Conservation (phyloP, 2,888 invertebrate species). For the Silvanus unidentatus region DNA sequence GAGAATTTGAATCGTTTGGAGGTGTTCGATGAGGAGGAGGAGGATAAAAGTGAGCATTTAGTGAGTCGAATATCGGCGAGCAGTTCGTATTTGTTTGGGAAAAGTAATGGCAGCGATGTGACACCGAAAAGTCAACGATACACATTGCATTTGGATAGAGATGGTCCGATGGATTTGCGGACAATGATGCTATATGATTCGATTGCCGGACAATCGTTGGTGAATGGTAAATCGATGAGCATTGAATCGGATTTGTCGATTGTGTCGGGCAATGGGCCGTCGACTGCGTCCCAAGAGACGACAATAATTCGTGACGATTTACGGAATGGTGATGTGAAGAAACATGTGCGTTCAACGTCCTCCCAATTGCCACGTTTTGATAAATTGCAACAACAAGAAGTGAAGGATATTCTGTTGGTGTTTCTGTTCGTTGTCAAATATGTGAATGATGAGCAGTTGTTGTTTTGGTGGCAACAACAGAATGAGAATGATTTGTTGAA, state of each 20-base stretch:
- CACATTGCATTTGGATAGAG: constrained; percentile 68
- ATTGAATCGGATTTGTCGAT: constrained; percentile 70
- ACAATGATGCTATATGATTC: constrained; percentile 69
- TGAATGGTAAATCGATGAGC: constrained; percentile 72
- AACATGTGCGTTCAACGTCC: constrained; percentile 41
- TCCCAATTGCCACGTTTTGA: constrained; percentile 60
- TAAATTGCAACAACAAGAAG: constrained; percentile 70
- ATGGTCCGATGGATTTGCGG: constrained; percentile 68
- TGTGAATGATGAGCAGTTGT: constrained; percentile 79
- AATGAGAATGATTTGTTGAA: constrained; percentile 73
- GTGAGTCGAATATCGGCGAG: constrained; percentile 53
- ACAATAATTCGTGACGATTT: constrained; percentile 50
- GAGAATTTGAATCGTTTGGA: constrained; percentile 78
- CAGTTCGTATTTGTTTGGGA: constrained; percentile 53
- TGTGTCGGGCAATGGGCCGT: constrained; percentile 58
- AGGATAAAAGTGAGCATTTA: constrained; percentile 39
- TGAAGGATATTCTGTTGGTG: constrained; percentile 81
- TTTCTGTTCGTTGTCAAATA: constrained; percentile 89
- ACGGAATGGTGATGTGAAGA: constrained; percentile 34
- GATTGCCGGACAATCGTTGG: constrained; percentile 64
- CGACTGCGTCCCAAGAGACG: constrained; percentile 55
- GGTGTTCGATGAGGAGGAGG: constrained; percentile 48
- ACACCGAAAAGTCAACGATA: constrained; percentile 59
- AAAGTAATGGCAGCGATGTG: constrained; percentile 49
- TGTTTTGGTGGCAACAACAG: constrained; percentile 88